These are phyloP conservation scores for Lasiommata megera DNA, from an alignment of 2,888 invertebrate genomes.

Conservation along the genomic window DNA sequence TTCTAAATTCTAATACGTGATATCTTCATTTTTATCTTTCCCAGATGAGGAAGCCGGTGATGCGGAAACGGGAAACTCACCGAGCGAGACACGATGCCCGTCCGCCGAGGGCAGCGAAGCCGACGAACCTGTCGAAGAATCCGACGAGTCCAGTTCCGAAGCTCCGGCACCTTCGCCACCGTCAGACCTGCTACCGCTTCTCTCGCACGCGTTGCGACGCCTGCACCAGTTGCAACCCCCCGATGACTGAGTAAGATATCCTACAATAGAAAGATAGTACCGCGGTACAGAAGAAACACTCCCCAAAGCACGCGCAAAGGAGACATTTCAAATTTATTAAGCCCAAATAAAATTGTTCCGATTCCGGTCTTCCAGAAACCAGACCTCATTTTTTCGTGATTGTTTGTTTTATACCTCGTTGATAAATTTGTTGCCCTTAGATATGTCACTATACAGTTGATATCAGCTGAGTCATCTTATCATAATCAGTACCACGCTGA, in stretches of 20 bases:
- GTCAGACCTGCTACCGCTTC: conserved; percentile 36
- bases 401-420: too few species aligned
- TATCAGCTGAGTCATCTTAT: too few species aligned
- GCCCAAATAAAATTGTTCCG: background rate
- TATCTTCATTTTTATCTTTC: too few species aligned
- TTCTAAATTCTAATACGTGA: too few species aligned
- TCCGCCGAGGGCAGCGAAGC: conserved; percentile 54
- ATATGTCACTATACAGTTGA: too few species aligned
- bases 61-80: conserved; percentile 40
- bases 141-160: conserved; percentile 39
- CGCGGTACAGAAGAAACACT: background rate
- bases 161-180: conserved; percentile 39
- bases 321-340: background rate
- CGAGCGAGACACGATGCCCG: conserved; percentile 42
- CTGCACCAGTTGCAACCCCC: conserved; percentile 47
- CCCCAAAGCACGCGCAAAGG: background rate
- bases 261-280: background rate
- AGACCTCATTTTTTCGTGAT: too few species aligned
- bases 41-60: conserved; percentile 57
- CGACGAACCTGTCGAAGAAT: conserved; percentile 47
- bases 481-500: too few species aligned
- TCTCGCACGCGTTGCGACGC: conserved; percentile 40
- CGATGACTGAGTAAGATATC: conserved; percentile 27
- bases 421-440: too few species aligned
- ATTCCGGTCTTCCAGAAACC: too few species aligned